Percentiles rank a stretch among this genome's conserved stretches.
Conservation (phyloP, 2,797 vertebrate genomes). For the Urophycis tenuis region DNA sequence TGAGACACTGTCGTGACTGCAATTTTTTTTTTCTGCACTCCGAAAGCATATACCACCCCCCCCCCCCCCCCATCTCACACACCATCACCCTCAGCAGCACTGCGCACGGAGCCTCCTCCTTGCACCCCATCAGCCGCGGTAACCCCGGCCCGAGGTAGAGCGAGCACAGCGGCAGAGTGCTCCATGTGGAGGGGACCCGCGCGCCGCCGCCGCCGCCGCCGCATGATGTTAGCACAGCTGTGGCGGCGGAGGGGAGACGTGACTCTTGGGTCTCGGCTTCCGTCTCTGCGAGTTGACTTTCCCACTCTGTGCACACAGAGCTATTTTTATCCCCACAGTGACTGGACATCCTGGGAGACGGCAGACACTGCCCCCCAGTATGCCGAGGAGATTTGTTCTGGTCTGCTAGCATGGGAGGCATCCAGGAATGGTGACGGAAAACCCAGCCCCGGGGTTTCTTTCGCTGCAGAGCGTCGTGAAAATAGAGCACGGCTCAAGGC, state of each 20-base stretch:
- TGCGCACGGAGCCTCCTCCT: neutral
- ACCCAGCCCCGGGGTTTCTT: neutral
- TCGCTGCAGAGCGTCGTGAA: neutral
- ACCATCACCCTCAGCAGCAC: neutral
- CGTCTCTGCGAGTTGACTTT: constrained; percentile 66
- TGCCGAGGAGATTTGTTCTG: constrained; percentile 8
- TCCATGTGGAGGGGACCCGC: constrained; percentile 29
- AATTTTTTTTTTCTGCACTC: neutral
- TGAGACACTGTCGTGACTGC: neutral
- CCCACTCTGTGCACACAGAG: constrained; percentile 64
- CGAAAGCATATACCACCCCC: neutral
- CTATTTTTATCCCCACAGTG: constrained; percentile 73
- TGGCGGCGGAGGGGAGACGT: constrained; percentile 49
- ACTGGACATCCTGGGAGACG: constrained; percentile 66
- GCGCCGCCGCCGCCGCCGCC: constrained; percentile 42
- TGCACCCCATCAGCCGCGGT: neutral
- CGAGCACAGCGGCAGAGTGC: constrained; percentile 28
- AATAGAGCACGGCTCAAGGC: neutral
- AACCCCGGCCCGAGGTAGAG: constrained; percentile 20
- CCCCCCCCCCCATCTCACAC: neutral
- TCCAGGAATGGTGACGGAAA: neutral
- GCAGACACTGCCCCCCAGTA: constrained; percentile 39
- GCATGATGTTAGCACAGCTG: constrained; percentile 59
- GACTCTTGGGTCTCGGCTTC: constrained; percentile 70
- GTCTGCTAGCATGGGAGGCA: neutral